These are phyloP conservation scores for Molossus molossus DNA, from an alignment of 2,797 vertebrate genomes.

Conservation along the genomic window DNA sequence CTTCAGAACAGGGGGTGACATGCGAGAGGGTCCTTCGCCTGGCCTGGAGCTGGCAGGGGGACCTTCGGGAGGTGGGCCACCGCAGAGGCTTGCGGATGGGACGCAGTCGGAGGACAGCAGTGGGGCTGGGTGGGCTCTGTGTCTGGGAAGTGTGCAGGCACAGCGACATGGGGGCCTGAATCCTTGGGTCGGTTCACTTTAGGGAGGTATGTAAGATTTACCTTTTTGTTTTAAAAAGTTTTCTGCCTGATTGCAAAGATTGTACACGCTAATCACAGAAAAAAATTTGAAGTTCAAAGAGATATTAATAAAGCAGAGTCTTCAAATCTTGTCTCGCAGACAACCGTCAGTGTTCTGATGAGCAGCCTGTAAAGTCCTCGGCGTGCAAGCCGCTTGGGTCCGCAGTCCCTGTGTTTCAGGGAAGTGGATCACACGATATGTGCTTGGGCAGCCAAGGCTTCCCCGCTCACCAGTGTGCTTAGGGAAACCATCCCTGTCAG, in stretches of 20 bases:
- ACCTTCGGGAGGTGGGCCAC: not conserved
- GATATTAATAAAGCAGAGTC: not conserved
- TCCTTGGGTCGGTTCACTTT: not conserved
- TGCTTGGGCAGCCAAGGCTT: no score
- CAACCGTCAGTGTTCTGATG: no score
- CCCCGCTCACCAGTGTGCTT: rapidly evolving
- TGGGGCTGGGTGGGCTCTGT: no score
- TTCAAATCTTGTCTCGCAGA: not conserved
- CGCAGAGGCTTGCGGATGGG: not conserved
- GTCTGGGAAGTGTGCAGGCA: not conserved
- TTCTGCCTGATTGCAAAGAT: not conserved
- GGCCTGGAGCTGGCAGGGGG: not conserved
- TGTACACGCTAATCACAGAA: not conserved
- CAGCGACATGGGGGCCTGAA: not conserved
- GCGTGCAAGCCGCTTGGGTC: rapidly evolving
- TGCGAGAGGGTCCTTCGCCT: not conserved
- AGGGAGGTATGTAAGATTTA: not conserved
- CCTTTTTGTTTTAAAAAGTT: not conserved
- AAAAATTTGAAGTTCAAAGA: not conserved
- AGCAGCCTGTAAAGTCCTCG: not conserved
- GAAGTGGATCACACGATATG: rapidly evolving
- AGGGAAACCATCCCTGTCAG: not conserved
- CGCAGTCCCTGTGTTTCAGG: rapidly evolving
- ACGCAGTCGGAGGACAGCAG: not conserved
- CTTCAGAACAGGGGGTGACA: not conserved